A percentile compares a stretch with the other conserved stretches of the same genome.
These are phyloP conservation scores for Ditula angustiorana DNA, from an alignment of 2,888 invertebrate species.

Conservation along the genomic window DNA sequence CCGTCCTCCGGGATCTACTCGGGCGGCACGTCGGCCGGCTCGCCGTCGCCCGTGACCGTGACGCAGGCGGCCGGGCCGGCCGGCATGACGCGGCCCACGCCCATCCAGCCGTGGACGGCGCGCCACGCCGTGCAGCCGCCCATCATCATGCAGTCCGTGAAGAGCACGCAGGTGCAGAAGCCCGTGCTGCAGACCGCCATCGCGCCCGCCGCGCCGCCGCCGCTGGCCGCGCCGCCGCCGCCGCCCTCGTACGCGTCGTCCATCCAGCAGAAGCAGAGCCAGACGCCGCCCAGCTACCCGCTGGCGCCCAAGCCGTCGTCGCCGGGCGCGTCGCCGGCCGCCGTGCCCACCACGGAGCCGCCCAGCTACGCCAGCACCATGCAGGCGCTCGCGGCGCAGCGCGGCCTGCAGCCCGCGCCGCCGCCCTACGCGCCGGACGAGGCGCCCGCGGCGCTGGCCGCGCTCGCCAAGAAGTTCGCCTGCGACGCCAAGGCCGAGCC, in stretches of 20 bases:
- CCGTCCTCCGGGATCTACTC: constrained; percentile 95
- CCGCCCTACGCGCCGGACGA: constrained; percentile 88
- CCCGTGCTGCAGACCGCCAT: constrained; percentile 97
- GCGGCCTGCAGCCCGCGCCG: constrained; percentile 88
- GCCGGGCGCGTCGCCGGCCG: constrained; percentile 80
- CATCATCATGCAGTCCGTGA: constrained; percentile 98
- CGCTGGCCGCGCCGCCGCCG: constrained; percentile 85
- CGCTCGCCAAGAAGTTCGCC: constrained; percentile 90
- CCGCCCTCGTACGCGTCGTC: constrained; percentile 94
- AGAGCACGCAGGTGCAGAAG: constrained; percentile 97
- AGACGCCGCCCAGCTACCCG: constrained; percentile 80
- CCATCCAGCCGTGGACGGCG: constrained; percentile 93
- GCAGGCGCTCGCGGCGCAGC: constrained; percentile 91
- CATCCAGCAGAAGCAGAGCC: constrained; percentile 90
- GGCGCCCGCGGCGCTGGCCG: constrained; percentile 77
- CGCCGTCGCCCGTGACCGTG: constrained; percentile 93
- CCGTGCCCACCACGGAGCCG: constrained; percentile 93
- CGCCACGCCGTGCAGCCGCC: constrained; percentile 96
- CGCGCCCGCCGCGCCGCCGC: constrained; percentile 92
- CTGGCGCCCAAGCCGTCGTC: constrained; percentile 83
- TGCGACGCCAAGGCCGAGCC: constrained; percentile 81
- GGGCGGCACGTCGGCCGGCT: constrained; percentile 92
- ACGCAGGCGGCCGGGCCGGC: constrained; percentile 87
- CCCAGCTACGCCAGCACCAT: constrained; percentile 97
- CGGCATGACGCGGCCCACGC: constrained; percentile 91